Evolutionary conservation across 64 coral and sea anemone species (phyloP).

Genomic region (Orbicella faveolata): DNA sequence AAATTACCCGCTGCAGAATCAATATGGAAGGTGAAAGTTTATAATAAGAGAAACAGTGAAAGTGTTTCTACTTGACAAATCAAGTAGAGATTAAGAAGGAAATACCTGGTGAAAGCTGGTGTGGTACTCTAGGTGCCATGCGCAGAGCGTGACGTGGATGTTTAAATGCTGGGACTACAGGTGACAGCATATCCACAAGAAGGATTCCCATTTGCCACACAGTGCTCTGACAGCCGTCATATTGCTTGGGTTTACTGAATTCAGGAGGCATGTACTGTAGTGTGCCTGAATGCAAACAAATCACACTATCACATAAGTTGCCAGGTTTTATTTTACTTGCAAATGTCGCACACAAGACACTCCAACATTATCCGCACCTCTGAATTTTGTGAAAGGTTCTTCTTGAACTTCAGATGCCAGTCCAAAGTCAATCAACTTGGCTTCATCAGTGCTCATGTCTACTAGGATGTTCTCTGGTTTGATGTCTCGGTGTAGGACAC

Average conservation of each 20-base stretch:
- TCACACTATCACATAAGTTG: too few species aligned
- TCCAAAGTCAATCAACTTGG: slow-evolving; percentile 20
- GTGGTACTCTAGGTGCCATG: not conserved
- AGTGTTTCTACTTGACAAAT: too few species aligned
- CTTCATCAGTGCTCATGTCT: not conserved
- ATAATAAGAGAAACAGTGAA: not conserved
- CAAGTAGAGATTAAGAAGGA: not conserved
- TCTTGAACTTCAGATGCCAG: slow-evolving; percentile 4
- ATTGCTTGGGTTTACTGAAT: not conserved
- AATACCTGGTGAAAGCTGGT: slow-evolving; percentile 13
- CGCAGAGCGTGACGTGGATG: not conserved
- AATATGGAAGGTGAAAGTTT: too few species aligned
- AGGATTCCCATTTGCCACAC: slow-evolving; percentile 34
- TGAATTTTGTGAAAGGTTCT: not conserved
- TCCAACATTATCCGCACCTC: not conserved
- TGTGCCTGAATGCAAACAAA: slow-evolving; percentile 12
- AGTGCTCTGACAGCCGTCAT: slow-evolving; percentile 13
- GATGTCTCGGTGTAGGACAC: slow-evolving; percentile 3
- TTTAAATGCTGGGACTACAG: not conserved
- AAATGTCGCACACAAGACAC: not conserved
- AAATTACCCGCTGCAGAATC: not conserved
- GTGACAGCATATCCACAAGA: slow-evolving; percentile 24
- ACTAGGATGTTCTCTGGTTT: slow-evolving; percentile 15
- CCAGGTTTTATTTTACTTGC: not conserved
- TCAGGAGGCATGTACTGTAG: slow-evolving; percentile 11